Conservation (phyloP, 2,888 invertebrate genomes). For the Drosophila anomelani region DNA sequence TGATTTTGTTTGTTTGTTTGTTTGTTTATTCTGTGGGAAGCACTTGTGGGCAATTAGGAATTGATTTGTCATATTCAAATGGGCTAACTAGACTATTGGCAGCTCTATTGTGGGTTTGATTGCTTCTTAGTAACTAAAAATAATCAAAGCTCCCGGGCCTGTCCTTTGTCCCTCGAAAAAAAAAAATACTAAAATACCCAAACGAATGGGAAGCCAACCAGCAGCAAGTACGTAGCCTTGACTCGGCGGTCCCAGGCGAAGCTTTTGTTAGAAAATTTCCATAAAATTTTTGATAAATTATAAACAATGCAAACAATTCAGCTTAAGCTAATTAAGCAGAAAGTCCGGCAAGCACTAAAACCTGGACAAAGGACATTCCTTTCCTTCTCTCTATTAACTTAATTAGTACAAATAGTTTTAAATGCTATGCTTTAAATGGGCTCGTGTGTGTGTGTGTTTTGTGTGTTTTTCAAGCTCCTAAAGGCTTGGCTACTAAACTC, state of each 20-base stretch:
- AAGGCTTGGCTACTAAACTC: conserved; percentile 53
- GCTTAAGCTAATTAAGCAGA: conserved; percentile 38
- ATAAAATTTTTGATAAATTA: neutral
- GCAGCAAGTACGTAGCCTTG: conserved; percentile 14
- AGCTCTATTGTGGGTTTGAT: conserved; percentile 41
- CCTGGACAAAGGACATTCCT: conserved; percentile 21
- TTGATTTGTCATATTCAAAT: conserved; percentile 30
- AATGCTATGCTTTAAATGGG: conserved; percentile 61
- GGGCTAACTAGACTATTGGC: conserved; percentile 42
- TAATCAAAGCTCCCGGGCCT: conserved; percentile 34
- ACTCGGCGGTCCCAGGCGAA: neutral
- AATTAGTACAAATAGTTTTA: conserved; percentile 47
- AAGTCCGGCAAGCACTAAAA: conserved; percentile 13
- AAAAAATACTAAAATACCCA: conserved; percentile 7
- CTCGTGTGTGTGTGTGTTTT: conserved; percentile 33
- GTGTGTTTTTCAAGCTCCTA: conserved; percentile 60
- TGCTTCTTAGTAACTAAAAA: conserved; percentile 31
- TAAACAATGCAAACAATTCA: conserved; percentile 29
- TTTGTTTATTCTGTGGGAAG: conserved; percentile 65
- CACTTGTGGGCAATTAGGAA: conserved; percentile 75
- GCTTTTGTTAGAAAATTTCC: conserved; percentile 7
- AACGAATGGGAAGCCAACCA: conserved; percentile 6
- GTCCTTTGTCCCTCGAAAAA: conserved; percentile 15
- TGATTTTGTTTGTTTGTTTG: conserved; percentile 34
- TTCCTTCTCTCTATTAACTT: conserved; percentile 10